These are phyloP conservation scores for Lacerta bilineata DNA, from an alignment of 2,797 vertebrate genomes.

Conservation along the genomic window DNA sequence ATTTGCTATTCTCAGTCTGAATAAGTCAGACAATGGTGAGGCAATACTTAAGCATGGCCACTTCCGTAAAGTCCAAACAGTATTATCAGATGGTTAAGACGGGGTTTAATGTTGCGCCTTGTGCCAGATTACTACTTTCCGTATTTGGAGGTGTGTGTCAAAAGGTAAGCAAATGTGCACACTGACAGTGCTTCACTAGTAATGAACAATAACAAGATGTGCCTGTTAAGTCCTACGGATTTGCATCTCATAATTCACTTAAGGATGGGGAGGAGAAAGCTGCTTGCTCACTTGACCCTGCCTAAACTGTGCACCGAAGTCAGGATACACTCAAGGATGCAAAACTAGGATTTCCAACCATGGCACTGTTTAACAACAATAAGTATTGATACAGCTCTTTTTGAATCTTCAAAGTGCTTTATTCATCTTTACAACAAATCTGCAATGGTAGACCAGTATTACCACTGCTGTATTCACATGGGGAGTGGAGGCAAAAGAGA, in stretches of 20 bases:
- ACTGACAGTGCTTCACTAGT: not conserved
- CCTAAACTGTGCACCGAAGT: not conserved
- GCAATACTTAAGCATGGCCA: not conserved
- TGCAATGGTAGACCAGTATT: not conserved
- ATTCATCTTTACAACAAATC: not conserved
- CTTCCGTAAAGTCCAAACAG: not conserved
- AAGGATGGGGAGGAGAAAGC: not conserved
- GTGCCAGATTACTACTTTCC: not conserved
- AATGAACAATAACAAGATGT: not conserved
- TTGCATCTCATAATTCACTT: not conserved
- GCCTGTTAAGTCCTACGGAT: not conserved
- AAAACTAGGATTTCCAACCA: not conserved
- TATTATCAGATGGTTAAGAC: not conserved
- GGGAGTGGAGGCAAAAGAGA: not conserved
- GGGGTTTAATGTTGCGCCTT: not conserved
- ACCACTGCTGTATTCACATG: not conserved
- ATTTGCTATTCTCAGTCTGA: not conserved
- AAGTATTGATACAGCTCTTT: not conserved
- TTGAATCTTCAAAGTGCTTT: not conserved
- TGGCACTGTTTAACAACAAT: not conserved
- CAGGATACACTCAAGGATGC: not conserved
- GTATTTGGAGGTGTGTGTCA: not conserved
- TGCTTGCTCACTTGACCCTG: not conserved
- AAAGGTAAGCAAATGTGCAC: not conserved
- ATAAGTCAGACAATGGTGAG: not conserved